Base-by-base conservation (phyloP, 2,113 vertebrate genomes). In the Apodemus speciosus region DNA sequence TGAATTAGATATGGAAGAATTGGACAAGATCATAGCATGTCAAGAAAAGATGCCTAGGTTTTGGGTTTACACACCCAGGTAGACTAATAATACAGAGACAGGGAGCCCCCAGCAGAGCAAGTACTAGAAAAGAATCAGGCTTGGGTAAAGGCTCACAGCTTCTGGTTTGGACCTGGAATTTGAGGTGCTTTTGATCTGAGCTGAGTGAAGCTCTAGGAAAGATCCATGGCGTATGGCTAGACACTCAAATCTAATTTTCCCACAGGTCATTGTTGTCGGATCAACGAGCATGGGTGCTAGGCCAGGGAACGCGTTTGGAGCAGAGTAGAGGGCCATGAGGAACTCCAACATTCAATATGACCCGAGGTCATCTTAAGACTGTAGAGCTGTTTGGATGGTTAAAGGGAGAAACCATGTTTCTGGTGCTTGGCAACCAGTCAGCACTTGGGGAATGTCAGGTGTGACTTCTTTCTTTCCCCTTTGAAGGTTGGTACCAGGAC, bases 371-470 rank as follows among this genome's bases (percentile, higher is more conserved):
- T 7, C 60, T 51, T 38, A 56, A 69, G n/a, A 27, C n/a, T 25
- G n/a, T 32, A 40, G 75, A 53, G 85, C 87, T 89, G 68, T 46
- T 80, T 85, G 73, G 62, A 35, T 90, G 68, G 21, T 56, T 93
- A 56, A 85, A 43, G 69, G 77, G 79, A 91, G 88, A 86, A 75
- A 9, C 20, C 23, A 9, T 43, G 46, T 30, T 8, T 27, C 32
- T 66, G 76, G 49, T 89, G 13, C 10, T 23, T 64, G 32, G 69
- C 27, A 83, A 1, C 8, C 20, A 58, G 40, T 46, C 32, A 27
- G 14, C 62, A 89, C 35, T 46, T 15, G 15, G 13, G 14, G 46
- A 84, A 79, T 89, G 68, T 25, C 49, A 23, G 64, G 51, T 21
- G 10, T 14, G 21, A 49, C 58, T 84, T 40, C 53, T 64, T 68